Evolutionary conservation across 1,140 invertebrate species (phyloP), one percentile per base, ranked within the genome.

Genomic region (Drosophila hydei): DNA sequence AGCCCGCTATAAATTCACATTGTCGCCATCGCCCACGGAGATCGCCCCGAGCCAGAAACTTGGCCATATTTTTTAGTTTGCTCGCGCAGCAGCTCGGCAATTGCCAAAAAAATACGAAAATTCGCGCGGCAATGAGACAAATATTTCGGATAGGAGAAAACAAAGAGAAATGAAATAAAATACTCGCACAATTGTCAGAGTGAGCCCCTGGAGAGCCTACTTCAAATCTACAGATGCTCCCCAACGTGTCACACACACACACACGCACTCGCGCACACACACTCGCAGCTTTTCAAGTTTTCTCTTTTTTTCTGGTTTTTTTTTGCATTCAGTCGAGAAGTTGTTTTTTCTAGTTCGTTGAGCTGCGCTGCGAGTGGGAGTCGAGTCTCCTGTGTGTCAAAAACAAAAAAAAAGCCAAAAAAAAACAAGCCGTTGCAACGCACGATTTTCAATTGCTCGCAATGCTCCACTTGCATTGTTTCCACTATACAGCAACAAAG

Each of bases 11-110:
- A 87, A 87, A 87, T 87, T 87, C 83, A 77, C 83, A 88, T 77
- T 73, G 71, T 70, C 65, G 71, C 73, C 71, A 58, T 56, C 43
- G 62, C 43, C 43, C 42, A 45, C n/a, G 48, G 40, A 85, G 81
- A 87, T 85, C 81, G 80, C 80, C 64, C 81, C 59, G 80, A 85
- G 81, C 73, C 67, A 87, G 38, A 56, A 87, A 78, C 77, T 88
- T 87, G 79, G 77, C 67, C 83, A 87, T 88, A 87, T 85, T 85
- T 85, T 72, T 85, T 80, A 77, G 77, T 85, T 85, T 85, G 64
- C 77, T 50, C 61, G 71, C 14, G n/a, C 36, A 2, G 7, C 52
- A 23, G 77, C 47, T 69, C 48, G 43, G 51, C 73, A 87, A 83
- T 83, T 75, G 79, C 67, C 65, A 79, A 73, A 84, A 65, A 14